Base-by-base conservation (phyloP, 2,888 invertebrate genomes). In the Lomographa bimaculata region DNA sequence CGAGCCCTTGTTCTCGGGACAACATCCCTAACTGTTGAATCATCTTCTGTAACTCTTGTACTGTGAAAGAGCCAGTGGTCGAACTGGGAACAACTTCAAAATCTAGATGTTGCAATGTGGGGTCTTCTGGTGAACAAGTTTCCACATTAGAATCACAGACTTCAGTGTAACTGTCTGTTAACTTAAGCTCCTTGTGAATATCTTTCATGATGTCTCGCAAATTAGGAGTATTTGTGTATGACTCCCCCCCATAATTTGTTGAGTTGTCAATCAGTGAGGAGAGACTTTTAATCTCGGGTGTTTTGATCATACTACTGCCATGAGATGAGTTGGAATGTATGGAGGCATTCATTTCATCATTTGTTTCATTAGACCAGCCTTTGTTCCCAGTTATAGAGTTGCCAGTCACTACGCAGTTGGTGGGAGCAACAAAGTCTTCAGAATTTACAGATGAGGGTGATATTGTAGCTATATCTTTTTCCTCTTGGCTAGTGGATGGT, bases 1-100 rank as follows among this genome's bases (percentile, higher is more conserved):
- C 96, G 9, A 98, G 83, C 0, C 98, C 98, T 46, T 92, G 92
- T 73, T 98, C 98, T 27, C 90, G 91, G 0, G 94, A 91, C 34
- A 96, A 79, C 50, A 85, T 90, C 8, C 93, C 94, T 14, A 95
- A 68, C 56, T 94, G 92, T 24, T 90, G 87, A 5, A 93, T 91
- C 79, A 95, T 89, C 55, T 86, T 86, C 42, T 91, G 90, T 37
- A 92, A 65, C 50, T 92, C 92, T 17, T 66, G 73, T 25, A 86
- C 81, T 50, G 91, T 85, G 55, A 92, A 92, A 19, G 90, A 90
- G 5, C 87, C 87, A 2, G 87, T 83, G 33, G 76, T 80, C 23
- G 86, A 81, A 46, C 83, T 87, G 1, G 91, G 85, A 8, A 92
- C 75, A 20, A 92, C 79, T 71, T 92, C 92, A 75, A 91, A 92